Evolutionary conservation across 2,888 invertebrate genomes (phyloP).

Genomic region (Metallyticus violacea): DNA sequence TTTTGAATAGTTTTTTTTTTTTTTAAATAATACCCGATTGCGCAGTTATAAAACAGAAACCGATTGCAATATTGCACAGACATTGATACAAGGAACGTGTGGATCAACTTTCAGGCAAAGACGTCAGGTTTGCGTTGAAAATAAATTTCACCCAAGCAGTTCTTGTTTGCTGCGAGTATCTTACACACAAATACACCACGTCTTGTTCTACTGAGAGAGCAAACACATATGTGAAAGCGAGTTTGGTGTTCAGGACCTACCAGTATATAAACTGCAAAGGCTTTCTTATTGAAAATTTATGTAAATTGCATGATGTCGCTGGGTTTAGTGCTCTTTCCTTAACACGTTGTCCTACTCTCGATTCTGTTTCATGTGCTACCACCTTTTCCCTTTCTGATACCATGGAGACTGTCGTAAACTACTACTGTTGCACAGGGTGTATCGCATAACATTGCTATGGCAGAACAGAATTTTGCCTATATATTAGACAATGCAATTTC

Average conservation of each 20-base stretch:
- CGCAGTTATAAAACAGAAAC: neutral
- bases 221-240: neutral
- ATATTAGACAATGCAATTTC: too few species aligned
- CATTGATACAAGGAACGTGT: neutral
- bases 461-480: too few species aligned
- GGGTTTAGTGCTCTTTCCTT: neutral
- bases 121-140: neutral
- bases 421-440: too few species aligned
- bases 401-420: neutral
- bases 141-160: neutral
- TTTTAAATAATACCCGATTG: too few species aligned
- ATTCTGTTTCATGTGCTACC: neutral
- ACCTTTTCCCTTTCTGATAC: neutral
- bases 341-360: neutral
- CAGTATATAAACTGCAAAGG: neutral
- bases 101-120: too few species aligned
- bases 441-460: too few species aligned
- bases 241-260: neutral
- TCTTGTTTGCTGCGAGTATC: neutral
- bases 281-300: neutral
- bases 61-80: neutral
- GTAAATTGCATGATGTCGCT: neutral
- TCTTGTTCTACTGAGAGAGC: neutral
- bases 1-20: too few species aligned
- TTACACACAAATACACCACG: neutral